Base-by-base conservation (phyloP, 1,140 invertebrate genomes). In the Trichonephila clavipes region DNA sequence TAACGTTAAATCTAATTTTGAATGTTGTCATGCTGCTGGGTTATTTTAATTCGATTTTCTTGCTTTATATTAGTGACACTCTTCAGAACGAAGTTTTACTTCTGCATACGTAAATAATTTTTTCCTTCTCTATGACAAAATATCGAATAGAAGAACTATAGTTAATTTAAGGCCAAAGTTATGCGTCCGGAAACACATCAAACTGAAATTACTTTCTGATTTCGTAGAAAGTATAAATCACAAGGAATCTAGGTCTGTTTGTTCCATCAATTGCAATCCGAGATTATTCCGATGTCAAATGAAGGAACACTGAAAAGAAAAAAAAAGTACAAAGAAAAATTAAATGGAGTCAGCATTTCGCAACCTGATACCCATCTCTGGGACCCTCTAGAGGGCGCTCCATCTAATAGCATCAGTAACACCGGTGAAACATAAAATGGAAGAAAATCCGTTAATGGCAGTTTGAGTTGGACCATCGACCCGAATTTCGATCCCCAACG, bases 381-480 rank as follows among this genome's bases (percentile, higher is more conserved):
- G 59, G 58, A 21, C 59, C 87, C 24, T 40, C 64, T 34, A 88
- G 87, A 44, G 87, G 87, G 87, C 62, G 87, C 87, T 58, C 5
- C 16, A 66, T 61, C 64, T 88, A 88, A 90, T 90, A 90, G 88
- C 88, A 90, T 59, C 51, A 18, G 66, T 81, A 90, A 90, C 88
- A 90, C 88, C 66, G 51, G 66, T 61, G 88, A 59, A 90, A 90
- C 88, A 90, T 90, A 90, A 90, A 90, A 90, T 61, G 88, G 51
- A 90, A 81, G 72, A 81, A 90, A 90, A 90, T 90, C 58, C 88
- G 88, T 90, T 90, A 90, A 90, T 90, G 88, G 88, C 88, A 81
- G 88, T 90, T 90, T 90, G 88, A 90, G 88, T 90, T 90, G 69
- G 72, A 69, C 19, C 69, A 90, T 90, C 88, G 88, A 90, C 69